Evolutionary conservation across 2,113 vertebrate genomes (phyloP), one percentile per base, ranked within the genome.

Genomic region (Pomatostomus ruficeps): DNA sequence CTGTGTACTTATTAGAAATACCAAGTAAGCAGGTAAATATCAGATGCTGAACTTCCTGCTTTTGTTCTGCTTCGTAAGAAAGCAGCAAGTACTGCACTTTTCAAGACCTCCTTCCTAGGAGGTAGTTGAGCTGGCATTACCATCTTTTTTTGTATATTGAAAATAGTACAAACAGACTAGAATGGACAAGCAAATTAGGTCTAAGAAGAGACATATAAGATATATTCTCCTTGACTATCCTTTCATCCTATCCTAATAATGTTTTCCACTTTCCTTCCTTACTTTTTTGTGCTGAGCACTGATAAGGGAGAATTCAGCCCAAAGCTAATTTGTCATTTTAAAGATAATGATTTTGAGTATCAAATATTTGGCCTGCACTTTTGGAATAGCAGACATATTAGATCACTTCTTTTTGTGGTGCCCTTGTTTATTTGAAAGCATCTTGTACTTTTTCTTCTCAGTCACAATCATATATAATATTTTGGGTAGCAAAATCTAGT

Each of bases 351-450:
- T 67, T 95, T 57, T 84, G n/a, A 81, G 25, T 81, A 75, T 81
- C 48, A 61, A 52, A 81, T 46, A n/a, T 80, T 94, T 93, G 85
- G 61, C 55, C 31, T 73, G 18, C 35, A 74, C 15, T n/a, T 86
- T 83, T 86, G 68, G 33, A 91, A 96, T 89, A 92, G 55, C 88
- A 91, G 79, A 95, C 78, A 58, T 59, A 52, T 88, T 96, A 94
- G 79, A 85, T 96, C 85, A 95, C 33, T 61, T 76, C 12, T 76
- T 94, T 90, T 76, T 68, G n/a, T 65, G 45, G 45, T 91, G 49
- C 40, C 36, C 52, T 88, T 88, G 55, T 86, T 90, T 94, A 86
- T 71, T 92, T 68, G 68, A 94, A 86, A 88, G 45, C 57, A 88
- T 20, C 52, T 96, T 86, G n/a, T 67, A 65, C 65, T 83, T 91